Percentiles rank a stretch among this genome's conserved stretches.
These are phyloP conservation scores for Onchidella celtica DNA, from an alignment of 2,888 invertebrate genomes.

Conservation along the genomic window DNA sequence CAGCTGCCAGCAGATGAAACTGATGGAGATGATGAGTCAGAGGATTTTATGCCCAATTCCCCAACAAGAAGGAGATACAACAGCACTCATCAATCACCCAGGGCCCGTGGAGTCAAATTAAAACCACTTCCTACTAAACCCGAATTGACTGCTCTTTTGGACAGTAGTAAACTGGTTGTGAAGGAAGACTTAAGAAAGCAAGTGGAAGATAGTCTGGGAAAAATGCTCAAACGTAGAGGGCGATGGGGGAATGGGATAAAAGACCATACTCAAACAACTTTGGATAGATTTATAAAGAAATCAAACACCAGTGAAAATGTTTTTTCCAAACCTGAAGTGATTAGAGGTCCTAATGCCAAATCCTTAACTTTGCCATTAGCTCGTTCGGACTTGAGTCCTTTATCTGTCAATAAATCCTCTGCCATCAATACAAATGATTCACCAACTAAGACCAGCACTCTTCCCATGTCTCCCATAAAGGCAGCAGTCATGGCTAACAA, in stretches of 20 bases:
- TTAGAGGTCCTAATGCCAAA: constrained; percentile 20
- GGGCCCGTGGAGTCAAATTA: background rate
- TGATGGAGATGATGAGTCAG: constrained; percentile 38
- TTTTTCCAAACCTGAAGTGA: constrained; percentile 30
- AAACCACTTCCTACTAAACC: constrained; percentile 37
- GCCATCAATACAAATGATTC: background rate
- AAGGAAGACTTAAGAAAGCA: constrained; percentile 53
- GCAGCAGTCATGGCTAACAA: constrained; percentile 57
- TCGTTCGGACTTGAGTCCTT: constrained; percentile 35
- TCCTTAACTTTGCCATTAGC: background rate
- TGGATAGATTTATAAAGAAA: constrained; percentile 40
- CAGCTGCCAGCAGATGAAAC: constrained; percentile 24
- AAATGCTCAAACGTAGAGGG: constrained; percentile 18
- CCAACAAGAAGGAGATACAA: constrained; percentile 15
- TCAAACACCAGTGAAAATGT: constrained; percentile 41
- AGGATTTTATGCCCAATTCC: constrained; percentile 9
- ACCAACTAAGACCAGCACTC: constrained; percentile 57
- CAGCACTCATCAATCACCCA: background rate
- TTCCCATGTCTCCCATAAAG: constrained; percentile 64
- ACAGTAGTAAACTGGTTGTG: constrained; percentile 53
- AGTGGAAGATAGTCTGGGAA: constrained; percentile 54
- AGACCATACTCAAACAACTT: constrained; percentile 23
- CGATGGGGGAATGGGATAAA: constrained; percentile 31
- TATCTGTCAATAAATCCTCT: constrained; percentile 44
- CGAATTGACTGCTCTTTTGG: constrained; percentile 50